Evolutionary conservation across 2,888 invertebrate species (phyloP), one percentile per base, ranked within the genome.

Genomic region (Gandaritis pyraliata): DNA sequence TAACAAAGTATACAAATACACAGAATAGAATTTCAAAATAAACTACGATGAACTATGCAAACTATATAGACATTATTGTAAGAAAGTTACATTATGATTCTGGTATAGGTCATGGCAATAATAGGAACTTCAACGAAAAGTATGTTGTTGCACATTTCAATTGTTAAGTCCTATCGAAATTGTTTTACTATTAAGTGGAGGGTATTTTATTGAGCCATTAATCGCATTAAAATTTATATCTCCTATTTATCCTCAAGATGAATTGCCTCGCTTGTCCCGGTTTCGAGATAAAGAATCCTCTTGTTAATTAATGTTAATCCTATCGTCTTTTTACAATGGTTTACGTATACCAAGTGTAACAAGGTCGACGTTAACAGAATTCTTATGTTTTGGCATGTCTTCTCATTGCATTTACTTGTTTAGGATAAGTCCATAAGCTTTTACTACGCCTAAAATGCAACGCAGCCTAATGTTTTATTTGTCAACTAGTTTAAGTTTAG

Each of bases 191-290:
- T n/a, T 10, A 39, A 38, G 39, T 57, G 12, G 30, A 30, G 15
- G 18, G 33, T 13, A 47, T 56, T 56, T 46, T 29, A 58, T 66
- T 43, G 13, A 50, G 61, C 13, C 52, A 41, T 48, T 43, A 53
- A 48, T 43, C 13, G 49, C 18, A 55, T 59, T 59, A 36, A 52
- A 51, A 38, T 39, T 59, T 55, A 33, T 48, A 55, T 39, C 54
- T 56, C 56, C 58, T 29, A 13, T 63, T 46, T 58, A 69, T 66
- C 66, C 70, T 64, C 58, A 66, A 68, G 66, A 70, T 61, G 64
- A 66, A 71, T 68, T 57, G 57, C 57, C 46, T 53, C 45, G 13
- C 41, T 46, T 52, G 52, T 58, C 66, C 61, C 53, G 58, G 66
- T 68, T 70, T 65, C 57, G 56, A 47, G 51, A 61, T 46, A 58